Evolutionary conservation across 2,113 vertebrate species (phyloP).

Genomic region (Myocastor coypus): DNA sequence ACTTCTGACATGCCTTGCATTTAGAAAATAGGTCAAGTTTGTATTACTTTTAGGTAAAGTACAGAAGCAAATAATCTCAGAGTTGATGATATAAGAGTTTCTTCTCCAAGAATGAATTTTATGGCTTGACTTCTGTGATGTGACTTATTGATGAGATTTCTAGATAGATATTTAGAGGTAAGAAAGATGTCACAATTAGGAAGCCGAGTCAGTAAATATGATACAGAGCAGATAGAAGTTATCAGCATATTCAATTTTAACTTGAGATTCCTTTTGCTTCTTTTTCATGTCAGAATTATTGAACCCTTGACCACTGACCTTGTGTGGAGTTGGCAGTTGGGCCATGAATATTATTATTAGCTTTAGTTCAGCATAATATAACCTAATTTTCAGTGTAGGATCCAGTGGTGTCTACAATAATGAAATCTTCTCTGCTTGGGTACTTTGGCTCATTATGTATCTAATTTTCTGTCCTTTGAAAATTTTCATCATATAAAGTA

Average conservation of each 20-base stretch:
- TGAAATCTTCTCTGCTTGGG: not conserved
- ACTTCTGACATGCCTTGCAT: not conserved
- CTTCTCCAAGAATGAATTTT: not conserved
- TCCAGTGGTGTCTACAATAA: not conserved
- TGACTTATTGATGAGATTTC: not conserved
- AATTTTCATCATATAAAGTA: not conserved
- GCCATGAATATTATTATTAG: not conserved
- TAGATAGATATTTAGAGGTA: not conserved
- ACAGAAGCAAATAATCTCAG: not conserved
- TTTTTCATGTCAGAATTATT: not conserved
- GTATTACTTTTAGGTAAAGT: not conserved
- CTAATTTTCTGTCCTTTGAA: not conserved
- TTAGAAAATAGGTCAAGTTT: slow-evolving; percentile 26
- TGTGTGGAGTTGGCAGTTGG: not conserved
- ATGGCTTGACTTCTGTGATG: not conserved
- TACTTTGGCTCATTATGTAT: not conserved
- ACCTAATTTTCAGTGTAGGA: not conserved
- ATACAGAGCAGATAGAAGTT: not conserved
- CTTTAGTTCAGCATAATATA: not conserved
- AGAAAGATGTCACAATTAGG: not conserved
- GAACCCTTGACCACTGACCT: not conserved
- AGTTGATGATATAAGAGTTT: not conserved
- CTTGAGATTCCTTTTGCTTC: slow-evolving; percentile 22
- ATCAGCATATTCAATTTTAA: not conserved
- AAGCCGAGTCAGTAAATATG: not conserved